These are phyloP conservation scores for Lepidurus couesii DNA, from an alignment of 1,140 invertebrate genomes.

Conservation along the genomic window DNA sequence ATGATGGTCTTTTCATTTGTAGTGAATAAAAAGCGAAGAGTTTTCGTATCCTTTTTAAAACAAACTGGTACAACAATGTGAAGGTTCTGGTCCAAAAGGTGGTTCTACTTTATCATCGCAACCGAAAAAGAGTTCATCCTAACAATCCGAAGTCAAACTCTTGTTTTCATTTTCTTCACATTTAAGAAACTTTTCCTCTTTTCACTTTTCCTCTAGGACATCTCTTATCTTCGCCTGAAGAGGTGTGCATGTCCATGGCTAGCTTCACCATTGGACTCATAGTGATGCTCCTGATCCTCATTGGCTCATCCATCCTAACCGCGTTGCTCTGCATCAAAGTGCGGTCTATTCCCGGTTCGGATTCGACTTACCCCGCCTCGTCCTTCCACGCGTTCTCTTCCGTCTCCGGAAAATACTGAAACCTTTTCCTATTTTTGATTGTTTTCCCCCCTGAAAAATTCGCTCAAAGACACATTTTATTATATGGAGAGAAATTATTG, in stretches of 20 bases:
- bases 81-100: too few species aligned
- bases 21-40: too few species aligned
- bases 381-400: constrained; percentile 39
- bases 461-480: too few species aligned
- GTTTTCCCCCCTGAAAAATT: too few species aligned
- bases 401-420: constrained; percentile 22
- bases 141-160: not conserved
- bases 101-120: too few species aligned
- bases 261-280: constrained; percentile 45
- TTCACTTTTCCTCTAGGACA: constrained; percentile 24
- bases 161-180: constrained; percentile 23
- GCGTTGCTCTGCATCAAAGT: constrained; percentile 41
- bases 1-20: too few species aligned
- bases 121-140: too few species aligned
- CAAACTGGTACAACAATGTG: too few species aligned
- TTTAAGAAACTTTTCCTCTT: constrained; percentile 22
- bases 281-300: constrained; percentile 45
- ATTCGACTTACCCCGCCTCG: constrained; percentile 37
- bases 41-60: too few species aligned
- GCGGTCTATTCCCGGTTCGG: constrained; percentile 36
- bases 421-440: not conserved
- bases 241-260: constrained; percentile 47
- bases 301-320: constrained; percentile 44
- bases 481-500: too few species aligned
- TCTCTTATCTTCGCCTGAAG: constrained; percentile 36